phyloP scores from a whole-genome alignment of 2,888 invertebrate species.

The Gortyna flavago region DNA sequence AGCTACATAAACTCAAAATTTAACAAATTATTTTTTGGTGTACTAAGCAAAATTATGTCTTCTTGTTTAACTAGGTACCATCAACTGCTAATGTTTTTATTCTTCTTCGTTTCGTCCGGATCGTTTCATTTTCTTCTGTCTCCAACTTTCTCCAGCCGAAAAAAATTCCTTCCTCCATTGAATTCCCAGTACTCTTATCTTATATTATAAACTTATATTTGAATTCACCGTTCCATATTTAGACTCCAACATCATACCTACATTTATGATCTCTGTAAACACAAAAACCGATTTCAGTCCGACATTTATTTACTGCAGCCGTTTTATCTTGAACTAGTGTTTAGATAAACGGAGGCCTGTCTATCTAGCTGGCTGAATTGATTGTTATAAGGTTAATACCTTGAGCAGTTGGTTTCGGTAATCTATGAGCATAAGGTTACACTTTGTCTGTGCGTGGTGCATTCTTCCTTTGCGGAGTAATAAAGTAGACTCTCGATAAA shows the following conservation, averaged over 20 bases:
- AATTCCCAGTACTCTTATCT: constrained; percentile 1
- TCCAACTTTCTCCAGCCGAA: not conserved
- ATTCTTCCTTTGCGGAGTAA: not conserved
- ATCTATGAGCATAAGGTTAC: constrained; percentile 12
- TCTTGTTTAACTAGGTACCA: not conserved
- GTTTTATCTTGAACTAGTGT: constrained; percentile 30
- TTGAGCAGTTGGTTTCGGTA: constrained; percentile 4
- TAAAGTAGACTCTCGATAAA: not conserved
- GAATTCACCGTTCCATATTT: constrained; percentile 51
- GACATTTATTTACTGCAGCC: constrained; percentile 43
- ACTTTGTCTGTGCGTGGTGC: not conserved
- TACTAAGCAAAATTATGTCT: not conserved
- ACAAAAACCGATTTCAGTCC: constrained; percentile 39
- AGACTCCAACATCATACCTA: constrained; percentile 44
- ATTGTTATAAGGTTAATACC: constrained; percentile 28
- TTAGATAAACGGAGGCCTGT: constrained; percentile 39
- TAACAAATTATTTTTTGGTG: not conserved
- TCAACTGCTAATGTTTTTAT: not conserved
- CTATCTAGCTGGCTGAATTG: constrained; percentile 17
- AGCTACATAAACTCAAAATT: not conserved
- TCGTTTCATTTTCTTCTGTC: not conserved
- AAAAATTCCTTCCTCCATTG: not conserved
- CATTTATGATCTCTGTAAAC: constrained; percentile 59
- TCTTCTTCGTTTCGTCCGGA: not conserved
- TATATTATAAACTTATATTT: constrained; percentile 53